A percentile compares a stretch with the other conserved stretches of the same genome.
Evolutionary conservation across 2,797 vertebrate genomes (phyloP).

Genomic region (Diplodus puntazzo): DNA sequence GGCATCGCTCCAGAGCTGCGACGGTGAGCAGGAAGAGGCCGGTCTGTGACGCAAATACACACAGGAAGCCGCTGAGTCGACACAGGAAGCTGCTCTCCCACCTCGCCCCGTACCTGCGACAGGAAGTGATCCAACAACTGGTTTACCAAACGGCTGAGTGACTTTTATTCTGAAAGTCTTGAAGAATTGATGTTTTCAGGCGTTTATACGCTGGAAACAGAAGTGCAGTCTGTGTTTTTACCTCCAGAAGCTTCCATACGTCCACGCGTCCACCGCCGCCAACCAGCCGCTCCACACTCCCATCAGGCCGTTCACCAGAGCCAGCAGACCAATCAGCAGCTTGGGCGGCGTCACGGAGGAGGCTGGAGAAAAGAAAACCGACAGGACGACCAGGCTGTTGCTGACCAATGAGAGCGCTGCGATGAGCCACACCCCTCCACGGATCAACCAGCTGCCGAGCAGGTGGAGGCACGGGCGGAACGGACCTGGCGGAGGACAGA

Average conservation of each 20-base stretch:
- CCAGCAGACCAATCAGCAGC: constrained; percentile 90
- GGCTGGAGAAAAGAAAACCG: constrained; percentile 86
- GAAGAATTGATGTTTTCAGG: no score
- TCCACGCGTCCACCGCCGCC: constrained; percentile 90
- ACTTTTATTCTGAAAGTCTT: background rate
- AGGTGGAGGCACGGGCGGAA: constrained; percentile 92
- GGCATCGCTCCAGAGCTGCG: constrained; percentile 89
- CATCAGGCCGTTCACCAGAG: constrained; percentile 88
- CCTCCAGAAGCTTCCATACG: constrained; percentile 91
- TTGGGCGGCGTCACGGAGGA: constrained; percentile 86
- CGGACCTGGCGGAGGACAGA: constrained; percentile 83
- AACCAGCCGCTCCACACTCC: constrained; percentile 89
- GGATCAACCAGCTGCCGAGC: constrained; percentile 93
- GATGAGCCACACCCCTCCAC: constrained; percentile 92
- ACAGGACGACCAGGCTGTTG: constrained; percentile 89
- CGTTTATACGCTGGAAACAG: no score
- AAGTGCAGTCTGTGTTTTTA: constrained; percentile 17
- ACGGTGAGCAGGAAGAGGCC: constrained; percentile 92
- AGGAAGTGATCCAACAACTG: background rate
- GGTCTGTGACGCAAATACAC: constrained; percentile 91
- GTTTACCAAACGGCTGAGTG: no score
- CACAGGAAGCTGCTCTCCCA: constrained; percentile 94
- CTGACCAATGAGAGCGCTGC: constrained; percentile 88
- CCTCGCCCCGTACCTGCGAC: constrained; percentile 83
- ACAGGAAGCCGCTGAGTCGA: constrained; percentile 89